These are phyloP conservation scores for Girardinus metallicus DNA, from an alignment of 2,797 vertebrate genomes.

Conservation along the genomic window DNA sequence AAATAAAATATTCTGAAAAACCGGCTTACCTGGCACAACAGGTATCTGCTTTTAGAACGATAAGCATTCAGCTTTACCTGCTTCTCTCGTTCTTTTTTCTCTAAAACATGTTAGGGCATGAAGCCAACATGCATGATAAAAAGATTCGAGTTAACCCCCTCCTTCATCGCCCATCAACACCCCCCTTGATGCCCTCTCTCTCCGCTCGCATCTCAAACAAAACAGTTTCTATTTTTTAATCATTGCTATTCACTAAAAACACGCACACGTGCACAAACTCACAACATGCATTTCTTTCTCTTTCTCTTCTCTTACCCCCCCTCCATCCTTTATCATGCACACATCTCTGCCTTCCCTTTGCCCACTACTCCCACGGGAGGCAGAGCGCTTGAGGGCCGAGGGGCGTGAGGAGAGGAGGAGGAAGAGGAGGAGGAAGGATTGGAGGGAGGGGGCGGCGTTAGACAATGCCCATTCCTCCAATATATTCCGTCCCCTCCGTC, in stretches of 20 bases:
- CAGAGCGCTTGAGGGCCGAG: slow-evolving; percentile 69
- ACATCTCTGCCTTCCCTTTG: slow-evolving; percentile 79
- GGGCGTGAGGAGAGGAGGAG: slow-evolving; percentile 70
- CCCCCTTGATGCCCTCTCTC: neutral
- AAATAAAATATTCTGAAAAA: neutral
- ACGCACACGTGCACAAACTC: slow-evolving; percentile 49
- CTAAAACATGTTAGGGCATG: neutral
- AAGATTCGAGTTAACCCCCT: neutral
- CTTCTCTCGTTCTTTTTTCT: neutral
- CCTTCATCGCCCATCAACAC: neutral
- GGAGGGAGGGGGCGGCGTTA: slow-evolving; percentile 75
- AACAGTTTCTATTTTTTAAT: slow-evolving; percentile 25
- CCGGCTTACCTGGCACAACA: neutral
- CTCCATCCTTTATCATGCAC: slow-evolving; percentile 77
- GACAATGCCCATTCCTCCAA: slow-evolving; percentile 82
- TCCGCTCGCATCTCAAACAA: neutral
- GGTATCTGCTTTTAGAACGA: neutral
- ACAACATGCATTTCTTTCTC: slow-evolving; percentile 20
- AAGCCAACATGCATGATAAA: neutral
- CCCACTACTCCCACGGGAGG: slow-evolving; percentile 72
- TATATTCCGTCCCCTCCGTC: slow-evolving; percentile 79
- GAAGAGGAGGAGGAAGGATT: slow-evolving; percentile 45
- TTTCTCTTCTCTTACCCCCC: neutral
- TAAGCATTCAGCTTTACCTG: neutral
- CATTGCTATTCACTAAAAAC: slow-evolving; percentile 32